These are phyloP conservation scores for Microctenopoma stevenorrisi DNA, from an alignment of 2,797 vertebrate species.

Conservation along the genomic window DNA sequence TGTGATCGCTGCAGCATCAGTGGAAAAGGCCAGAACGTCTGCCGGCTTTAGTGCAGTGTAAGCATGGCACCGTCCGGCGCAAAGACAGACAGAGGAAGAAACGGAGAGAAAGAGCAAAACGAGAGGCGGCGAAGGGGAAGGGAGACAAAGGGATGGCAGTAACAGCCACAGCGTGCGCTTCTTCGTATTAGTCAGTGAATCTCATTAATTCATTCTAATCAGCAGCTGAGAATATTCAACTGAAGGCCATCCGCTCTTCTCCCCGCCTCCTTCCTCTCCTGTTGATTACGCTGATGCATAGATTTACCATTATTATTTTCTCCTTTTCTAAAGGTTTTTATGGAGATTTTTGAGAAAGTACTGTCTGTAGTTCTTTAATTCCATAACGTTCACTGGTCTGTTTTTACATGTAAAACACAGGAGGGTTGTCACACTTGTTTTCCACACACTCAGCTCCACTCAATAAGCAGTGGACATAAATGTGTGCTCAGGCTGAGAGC, in stretches of 20 bases:
- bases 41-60: constrained; percentile 38
- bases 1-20: constrained; percentile 38
- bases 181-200: constrained; percentile 75
- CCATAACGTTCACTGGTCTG: constrained; percentile 30
- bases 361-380: constrained; percentile 34
- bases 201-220: constrained; percentile 82
- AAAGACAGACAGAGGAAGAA: constrained; percentile 29
- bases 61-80: constrained; percentile 48
- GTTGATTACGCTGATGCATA: constrained; percentile 69
- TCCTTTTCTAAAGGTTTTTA: constrained; percentile 32
- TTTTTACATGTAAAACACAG: constrained; percentile 42
- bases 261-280: constrained; percentile 57
- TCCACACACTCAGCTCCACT: constrained; percentile 42
- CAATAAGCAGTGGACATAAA: constrained; percentile 49
- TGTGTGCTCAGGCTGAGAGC: constrained; percentile 52
- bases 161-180: constrained; percentile 75
- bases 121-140: constrained; percentile 1
- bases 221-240: constrained; percentile 75
- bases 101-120: constrained; percentile 41
- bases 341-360: constrained; percentile 20
- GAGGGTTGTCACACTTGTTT: constrained; percentile 54
- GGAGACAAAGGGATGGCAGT: constrained; percentile 43
- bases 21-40: constrained; percentile 39
- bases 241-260: constrained; percentile 67
- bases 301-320: constrained; percentile 46